Evolutionary conservation across 1,140 invertebrate genomes (phyloP).

Genomic region (Trichonephila clavipes): DNA sequence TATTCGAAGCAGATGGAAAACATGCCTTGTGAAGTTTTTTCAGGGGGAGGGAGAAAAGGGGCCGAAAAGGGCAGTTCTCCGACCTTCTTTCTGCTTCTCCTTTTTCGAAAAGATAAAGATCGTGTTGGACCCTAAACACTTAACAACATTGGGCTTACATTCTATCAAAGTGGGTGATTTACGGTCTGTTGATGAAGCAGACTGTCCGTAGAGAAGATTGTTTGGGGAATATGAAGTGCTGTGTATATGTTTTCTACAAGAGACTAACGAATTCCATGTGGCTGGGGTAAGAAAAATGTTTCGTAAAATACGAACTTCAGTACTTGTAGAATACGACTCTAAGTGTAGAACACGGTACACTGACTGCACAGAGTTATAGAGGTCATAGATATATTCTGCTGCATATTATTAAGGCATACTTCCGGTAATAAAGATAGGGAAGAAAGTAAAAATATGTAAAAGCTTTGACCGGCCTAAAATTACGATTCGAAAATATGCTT

Average conservation of each 20-base stretch:
- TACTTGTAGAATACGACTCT: no score
- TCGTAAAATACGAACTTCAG: no score
- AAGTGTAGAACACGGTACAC: no score
- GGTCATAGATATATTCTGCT: no score
- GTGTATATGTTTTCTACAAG: background rate
- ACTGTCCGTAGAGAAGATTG: background rate
- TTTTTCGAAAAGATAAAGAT: slow-evolving; percentile 53
- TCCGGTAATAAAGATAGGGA: no score
- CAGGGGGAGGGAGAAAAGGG: background rate
- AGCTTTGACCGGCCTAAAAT: no score
- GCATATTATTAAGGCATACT: no score
- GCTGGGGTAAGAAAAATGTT: background rate
- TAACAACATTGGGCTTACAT: slow-evolving; percentile 21
- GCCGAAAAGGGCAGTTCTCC: background rate
- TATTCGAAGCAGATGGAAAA: slow-evolving; percentile 56
- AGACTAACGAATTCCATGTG: background rate
- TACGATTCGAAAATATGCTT: no score
- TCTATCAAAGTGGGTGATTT: slow-evolving; percentile 41
- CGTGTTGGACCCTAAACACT: slow-evolving; percentile 52
- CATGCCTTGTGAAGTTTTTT: slow-evolving; percentile 15
- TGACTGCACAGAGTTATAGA: no score
- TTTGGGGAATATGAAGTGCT: slow-evolving; percentile 4
- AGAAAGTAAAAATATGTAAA: no score
- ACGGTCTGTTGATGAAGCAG: slow-evolving; percentile 52
- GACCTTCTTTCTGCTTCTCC: slow-evolving; percentile 21